These are phyloP conservation scores for Perodicticus potto DNA, from an alignment of 2,797 vertebrate species.

Conservation along the genomic window DNA sequence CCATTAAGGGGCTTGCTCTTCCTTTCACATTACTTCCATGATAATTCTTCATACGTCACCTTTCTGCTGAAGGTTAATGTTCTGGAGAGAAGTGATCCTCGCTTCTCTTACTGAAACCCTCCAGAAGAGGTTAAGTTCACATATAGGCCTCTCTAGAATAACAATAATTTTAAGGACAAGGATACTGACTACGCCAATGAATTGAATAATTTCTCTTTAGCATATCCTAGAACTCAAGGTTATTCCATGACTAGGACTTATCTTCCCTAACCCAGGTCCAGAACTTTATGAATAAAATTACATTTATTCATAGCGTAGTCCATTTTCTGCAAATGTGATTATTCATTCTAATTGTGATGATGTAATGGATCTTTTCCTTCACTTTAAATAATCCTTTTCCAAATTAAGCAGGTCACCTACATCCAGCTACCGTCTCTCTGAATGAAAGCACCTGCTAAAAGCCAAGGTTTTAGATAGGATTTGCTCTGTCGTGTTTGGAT, in stretches of 20 bases:
- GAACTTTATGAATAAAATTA: slow-evolving; percentile 37
- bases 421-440: neutral
- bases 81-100: slow-evolving; percentile 55
- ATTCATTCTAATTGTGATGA: slow-evolving; percentile 47
- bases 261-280: neutral
- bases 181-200: neutral
- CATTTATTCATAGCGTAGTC: neutral
- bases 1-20: neutral
- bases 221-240: neutral
- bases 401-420: slow-evolving; percentile 54
- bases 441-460: slow-evolving; percentile 49
- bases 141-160: slow-evolving; percentile 36
- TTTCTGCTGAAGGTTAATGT: slow-evolving; percentile 45
- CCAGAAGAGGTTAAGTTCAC: slow-evolving; percentile 38
- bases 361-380: slow-evolving; percentile 54
- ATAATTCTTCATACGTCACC: slow-evolving; percentile 22
- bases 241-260: slow-evolving; percentile 29
- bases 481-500: neutral
- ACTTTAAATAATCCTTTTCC: slow-evolving; percentile 55
- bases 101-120: slow-evolving; percentile 53
- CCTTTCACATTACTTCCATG: slow-evolving; percentile 48
- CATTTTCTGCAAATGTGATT: slow-evolving; percentile 37
- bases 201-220: neutral
- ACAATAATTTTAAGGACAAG: slow-evolving; percentile 35
- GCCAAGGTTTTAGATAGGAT: neutral